phyloP scores from a whole-genome alignment of 2,113 vertebrate species.

The Anoura caudifer region DNA sequence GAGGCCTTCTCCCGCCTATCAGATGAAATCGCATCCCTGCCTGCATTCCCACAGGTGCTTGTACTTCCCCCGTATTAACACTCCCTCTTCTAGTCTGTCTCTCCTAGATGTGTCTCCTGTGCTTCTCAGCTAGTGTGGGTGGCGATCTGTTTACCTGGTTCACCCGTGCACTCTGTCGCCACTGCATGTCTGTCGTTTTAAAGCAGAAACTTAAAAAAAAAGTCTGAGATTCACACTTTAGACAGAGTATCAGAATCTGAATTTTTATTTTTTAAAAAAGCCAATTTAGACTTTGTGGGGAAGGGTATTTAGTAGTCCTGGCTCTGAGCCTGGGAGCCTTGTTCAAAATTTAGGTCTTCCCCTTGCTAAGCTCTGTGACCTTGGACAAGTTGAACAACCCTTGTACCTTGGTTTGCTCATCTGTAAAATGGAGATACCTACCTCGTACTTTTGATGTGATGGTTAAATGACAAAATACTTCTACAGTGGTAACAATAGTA shows the following conservation, averaged over 20 bases:
- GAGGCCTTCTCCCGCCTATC: background rate
- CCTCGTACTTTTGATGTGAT: background rate
- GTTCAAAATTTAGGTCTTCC: background rate
- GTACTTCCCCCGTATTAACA: background rate
- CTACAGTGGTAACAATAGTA: background rate
- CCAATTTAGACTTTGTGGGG: background rate
- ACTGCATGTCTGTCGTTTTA: background rate
- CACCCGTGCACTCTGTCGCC: background rate
- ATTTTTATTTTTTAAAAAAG: background rate
- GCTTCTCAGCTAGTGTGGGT: background rate
- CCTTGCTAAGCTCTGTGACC: no score
- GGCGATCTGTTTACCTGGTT: background rate
- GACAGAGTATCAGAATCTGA: background rate
- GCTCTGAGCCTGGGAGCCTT: background rate
- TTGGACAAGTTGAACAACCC: background rate
- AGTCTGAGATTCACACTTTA: background rate
- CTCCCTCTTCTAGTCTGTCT: background rate
- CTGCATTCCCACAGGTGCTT: background rate
- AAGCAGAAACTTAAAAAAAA: background rate
- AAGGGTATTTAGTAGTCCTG: background rate
- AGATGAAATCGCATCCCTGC: background rate
- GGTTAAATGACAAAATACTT: background rate
- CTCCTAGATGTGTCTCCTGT: background rate
- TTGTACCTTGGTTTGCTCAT: background rate
- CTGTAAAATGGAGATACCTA: background rate